Conservation (phyloP, 2,797 vertebrate species). For the Acanthis flammea region DNA sequence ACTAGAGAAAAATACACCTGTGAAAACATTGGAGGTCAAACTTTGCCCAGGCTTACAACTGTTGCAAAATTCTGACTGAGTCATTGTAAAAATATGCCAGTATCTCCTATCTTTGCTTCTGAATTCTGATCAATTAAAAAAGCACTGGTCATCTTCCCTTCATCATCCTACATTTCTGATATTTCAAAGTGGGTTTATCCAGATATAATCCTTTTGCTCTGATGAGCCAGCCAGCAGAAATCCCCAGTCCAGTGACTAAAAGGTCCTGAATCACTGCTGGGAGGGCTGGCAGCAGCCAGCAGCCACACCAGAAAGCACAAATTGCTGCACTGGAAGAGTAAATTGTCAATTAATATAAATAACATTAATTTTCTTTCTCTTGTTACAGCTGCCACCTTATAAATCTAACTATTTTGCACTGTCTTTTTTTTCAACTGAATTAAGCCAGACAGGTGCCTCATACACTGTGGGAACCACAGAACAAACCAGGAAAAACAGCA, state of each 20-base stretch:
- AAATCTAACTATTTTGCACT: neutral
- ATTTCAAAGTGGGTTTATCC: neutral
- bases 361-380: constrained; percentile 2
- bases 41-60: neutral
- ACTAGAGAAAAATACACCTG: neutral
- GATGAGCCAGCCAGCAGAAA: neutral
- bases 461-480: neutral
- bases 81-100: fast-evolving
- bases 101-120: neutral
- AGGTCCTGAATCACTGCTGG: constrained; percentile 11
- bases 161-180: neutral
- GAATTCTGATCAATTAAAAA: neutral
- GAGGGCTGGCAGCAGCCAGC: constrained; percentile 4
- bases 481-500: neutral
- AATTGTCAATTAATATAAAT: neutral
- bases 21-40: neutral
- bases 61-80: neutral
- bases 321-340: neutral
- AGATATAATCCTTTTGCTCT: neutral
- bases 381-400: neutral
- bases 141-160: neutral
- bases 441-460: neutral
- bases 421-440: neutral
- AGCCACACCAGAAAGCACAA: neutral
- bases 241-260: neutral